Base-by-base conservation (phyloP, 1,140 invertebrate genomes). In the Drosophila dunni region DNA sequence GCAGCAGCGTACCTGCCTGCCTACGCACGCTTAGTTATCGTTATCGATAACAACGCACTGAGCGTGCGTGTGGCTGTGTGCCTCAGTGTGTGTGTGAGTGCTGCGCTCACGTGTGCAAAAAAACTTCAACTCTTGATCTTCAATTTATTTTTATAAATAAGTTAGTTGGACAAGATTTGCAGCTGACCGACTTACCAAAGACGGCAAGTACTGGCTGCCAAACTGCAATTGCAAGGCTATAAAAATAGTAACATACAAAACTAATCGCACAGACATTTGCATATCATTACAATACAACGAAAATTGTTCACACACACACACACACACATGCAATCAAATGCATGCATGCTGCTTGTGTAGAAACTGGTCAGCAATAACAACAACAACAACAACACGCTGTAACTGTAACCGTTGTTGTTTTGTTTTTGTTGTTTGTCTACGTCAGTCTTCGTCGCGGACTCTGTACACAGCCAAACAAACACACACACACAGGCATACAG, bases 171-270 rank as follows among this genome's bases (percentile, higher is more conserved):
- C 36, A 7, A 42, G 36, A 17, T 54, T 13, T 15, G 48, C 48
- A 54, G 34, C 15, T 56, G 53, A 56, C 53, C 53, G 53, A 56
- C 53, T 56, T 56, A 29, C 24, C 24, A 29, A 29, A 24, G 11
- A 7, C 5, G 33, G 53, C 53, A 56, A 56, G 36, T 40, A 24
- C 24, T 29, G 24, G 36, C 53, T 56, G 53, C 34, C 53, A 56
- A 56, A 56, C 53, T 56, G 53, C 53, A 56, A 56, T 56, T 56
- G 17, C 53, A 56, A 56, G 53, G 15, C 36, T 53, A 54, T 66
- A 34, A 56, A 56, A 56, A 66, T 66, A 29, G 24, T 29, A 45
- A 38, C 33, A 56, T 40, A 11, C 15, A 66, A 10, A 20, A 36
- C 13, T 36, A 36, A 56, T 58, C 20, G 56, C 29, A 29, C n/a